These are phyloP conservation scores for Osmerus eperlanus DNA, from an alignment of 2,113 vertebrate genomes.

Conservation along the genomic window DNA sequence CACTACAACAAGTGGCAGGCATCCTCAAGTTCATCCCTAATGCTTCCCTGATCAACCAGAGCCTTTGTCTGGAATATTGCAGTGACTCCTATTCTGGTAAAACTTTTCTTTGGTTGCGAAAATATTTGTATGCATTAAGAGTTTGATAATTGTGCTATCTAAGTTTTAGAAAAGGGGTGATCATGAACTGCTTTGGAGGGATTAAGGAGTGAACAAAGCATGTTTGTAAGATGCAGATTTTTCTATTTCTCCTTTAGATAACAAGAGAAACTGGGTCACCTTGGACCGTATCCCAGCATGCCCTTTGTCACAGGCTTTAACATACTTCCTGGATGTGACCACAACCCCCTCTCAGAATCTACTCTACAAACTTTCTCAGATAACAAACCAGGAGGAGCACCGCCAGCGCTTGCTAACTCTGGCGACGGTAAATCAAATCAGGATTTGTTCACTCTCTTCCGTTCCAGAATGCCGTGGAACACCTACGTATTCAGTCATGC, in stretches of 20 bases:
- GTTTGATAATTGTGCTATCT: too few relatives aligned
- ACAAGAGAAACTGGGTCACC: constrained; percentile 72
- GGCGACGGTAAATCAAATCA: constrained; percentile 62
- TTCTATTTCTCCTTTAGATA: constrained; percentile 24
- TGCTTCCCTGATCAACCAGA: constrained; percentile 63
- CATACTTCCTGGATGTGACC: constrained; percentile 81
- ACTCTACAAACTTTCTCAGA: constrained; percentile 73
- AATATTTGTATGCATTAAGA: too few relatives aligned
- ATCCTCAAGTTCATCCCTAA: constrained; percentile 72
- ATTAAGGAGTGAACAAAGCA: background rate
- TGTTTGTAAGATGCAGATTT: background rate
- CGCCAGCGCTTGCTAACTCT: constrained; percentile 66
- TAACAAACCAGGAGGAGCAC: constrained; percentile 65
- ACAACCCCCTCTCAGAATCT: constrained; percentile 78
- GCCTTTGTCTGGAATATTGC: constrained; percentile 68
- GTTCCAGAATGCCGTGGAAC: too few relatives aligned
- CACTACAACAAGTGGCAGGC: constrained; percentile 66
- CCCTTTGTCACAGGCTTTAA: constrained; percentile 75
- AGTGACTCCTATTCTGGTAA: constrained; percentile 55
- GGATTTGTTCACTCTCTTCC: background rate
- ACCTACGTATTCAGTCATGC: too few relatives aligned
- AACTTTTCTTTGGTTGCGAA: background rate
- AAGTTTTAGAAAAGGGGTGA: too few relatives aligned
- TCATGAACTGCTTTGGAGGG: background rate
- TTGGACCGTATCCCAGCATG: constrained; percentile 75